phyloP scores from a whole-genome alignment of 2,113 vertebrate species.

The Oncorhynchus gorbuscha region DNA sequence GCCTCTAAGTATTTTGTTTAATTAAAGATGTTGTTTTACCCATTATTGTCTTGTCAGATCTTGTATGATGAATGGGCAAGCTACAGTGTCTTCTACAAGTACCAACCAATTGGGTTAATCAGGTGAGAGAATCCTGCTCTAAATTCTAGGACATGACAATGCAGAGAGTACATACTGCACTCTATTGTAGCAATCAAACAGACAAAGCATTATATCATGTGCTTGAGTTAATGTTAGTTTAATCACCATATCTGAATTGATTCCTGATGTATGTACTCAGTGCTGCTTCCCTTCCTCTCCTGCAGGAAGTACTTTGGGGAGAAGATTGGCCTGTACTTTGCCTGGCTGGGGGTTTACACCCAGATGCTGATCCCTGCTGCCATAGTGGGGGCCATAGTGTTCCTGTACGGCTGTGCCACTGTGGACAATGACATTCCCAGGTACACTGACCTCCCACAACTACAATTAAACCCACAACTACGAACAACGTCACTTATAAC shows the following conservation, averaged over 20 bases:
- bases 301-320: conserved; percentile 97
- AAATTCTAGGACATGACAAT: no score
- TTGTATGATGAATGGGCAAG: not conserved
- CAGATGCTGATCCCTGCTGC: conserved; percentile 97
- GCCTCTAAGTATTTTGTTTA: not conserved
- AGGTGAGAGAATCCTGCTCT: not conserved
- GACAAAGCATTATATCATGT: not conserved
- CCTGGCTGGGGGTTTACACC: conserved; percentile 98
- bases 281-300: conserved; percentile 8
- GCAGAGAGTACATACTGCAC: not conserved
- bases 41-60: not conserved
- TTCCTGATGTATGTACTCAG: not conserved
- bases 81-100: conserved; percentile 3
- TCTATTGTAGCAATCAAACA: not conserved
- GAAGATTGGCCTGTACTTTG: conserved; percentile 96
- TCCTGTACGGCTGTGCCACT: conserved; percentile 93
- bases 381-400: conserved; percentile 90
- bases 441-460: conserved; percentile 61
- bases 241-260: not conserved
- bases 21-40: not conserved
- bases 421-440: conserved; percentile 93
- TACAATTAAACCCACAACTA: not conserved
- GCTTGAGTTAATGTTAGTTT: no score
- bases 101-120: not conserved
- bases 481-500: not conserved